Base-by-base conservation (phyloP, 2,888 invertebrate species). In the Conus canariensis region DNA sequence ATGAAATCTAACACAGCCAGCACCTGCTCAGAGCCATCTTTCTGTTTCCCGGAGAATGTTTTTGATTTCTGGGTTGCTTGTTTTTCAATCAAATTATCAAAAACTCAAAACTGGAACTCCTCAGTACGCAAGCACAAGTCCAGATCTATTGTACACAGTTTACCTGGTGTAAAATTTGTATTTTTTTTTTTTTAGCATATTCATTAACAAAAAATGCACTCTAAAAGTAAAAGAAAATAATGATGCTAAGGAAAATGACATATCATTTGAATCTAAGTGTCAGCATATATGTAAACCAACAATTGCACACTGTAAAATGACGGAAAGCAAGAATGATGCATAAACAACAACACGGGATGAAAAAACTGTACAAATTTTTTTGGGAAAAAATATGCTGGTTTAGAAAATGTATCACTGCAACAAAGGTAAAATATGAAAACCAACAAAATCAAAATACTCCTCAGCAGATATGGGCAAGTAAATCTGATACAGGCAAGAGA, bases 341-440 rank as follows among this genome's bases (percentile, higher is more conserved):
- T 22, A n/a, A n/a, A n/a, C n/a, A n/a, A n/a, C n/a, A 9, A 10
- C 8, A n/a, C 4, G 74, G 74, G 74, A 8, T n/a, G n/a, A 74
- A n/a, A 25, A 7, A n/a, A 74, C n/a, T 74, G n/a, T 74, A 74
- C n/a, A 74, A 25, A 74, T 22, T 74, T 22, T 45, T 45, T 22
- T 6, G 74, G 0, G 19, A 9, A 74, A 8, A 74, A 74, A 22
- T 74, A n/a, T 10, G n/a, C n/a, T n/a, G n/a, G n/a, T 74, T 74
- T 74, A 19, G 7, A 22, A 80, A 80, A 45, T 80, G 30, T 85
- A 58, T 85, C 85, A 85, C 85, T 85, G 85, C 85, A 85, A 85
- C 58, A 59, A 59, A 80, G 45, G 80, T 80, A 80, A 80, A 80
- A 45, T 45, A 14, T 80, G 14, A 30, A 30, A 80, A 45, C 2